Evolutionary conservation across 92 coral and sea anemone genomes (phyloP).

Genomic region (Scolanthus callimorphus): DNA sequence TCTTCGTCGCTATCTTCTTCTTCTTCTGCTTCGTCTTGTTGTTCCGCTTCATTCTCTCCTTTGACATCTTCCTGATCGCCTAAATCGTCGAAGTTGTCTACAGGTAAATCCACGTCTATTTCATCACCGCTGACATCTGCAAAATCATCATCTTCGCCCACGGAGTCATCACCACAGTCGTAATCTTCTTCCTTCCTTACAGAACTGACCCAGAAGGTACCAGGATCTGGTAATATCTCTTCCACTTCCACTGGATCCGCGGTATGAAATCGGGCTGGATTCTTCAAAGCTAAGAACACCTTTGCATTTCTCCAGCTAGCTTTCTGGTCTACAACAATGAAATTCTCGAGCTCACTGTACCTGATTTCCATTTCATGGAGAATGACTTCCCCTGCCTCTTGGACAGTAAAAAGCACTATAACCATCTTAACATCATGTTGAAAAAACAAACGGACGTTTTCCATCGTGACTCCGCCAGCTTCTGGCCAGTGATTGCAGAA

Average conservation of each 20-base stretch:
- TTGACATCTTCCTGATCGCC: constrained; percentile 5
- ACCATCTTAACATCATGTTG: constrained; percentile 81
- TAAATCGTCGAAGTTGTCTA: constrained; percentile 13
- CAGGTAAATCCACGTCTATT: constrained; percentile 7
- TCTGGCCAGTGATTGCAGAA: constrained; percentile 80
- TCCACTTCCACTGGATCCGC: constrained; percentile 10
- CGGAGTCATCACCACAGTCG: constrained; percentile 26
- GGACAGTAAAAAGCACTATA: constrained; percentile 41
- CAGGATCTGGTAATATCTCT: constrained; percentile 4
- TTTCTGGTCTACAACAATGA: constrained; percentile 49
- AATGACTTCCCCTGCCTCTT: constrained; percentile 1
- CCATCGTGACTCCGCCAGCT: constrained; percentile 8
- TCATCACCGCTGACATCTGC: constrained; percentile 22
- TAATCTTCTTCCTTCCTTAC: constrained; percentile 12
- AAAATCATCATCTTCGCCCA: constrained; percentile 45
- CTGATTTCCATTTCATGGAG: constrained; percentile 53
- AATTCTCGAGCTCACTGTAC: constrained; percentile 73
- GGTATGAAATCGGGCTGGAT: constrained; percentile 57
- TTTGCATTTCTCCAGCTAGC: constrained; percentile 3
- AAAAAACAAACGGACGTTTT: constrained; percentile 56
- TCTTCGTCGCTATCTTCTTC: constrained; percentile 25
- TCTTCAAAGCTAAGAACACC: constrained; percentile 32
- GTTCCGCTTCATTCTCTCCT: constrained; percentile 34
- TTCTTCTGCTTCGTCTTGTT: constrained; percentile 35
- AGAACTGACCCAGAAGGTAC: not conserved